Conservation (phyloP, 2,888 invertebrate genomes). For the Nymphalis urticae region DNA sequence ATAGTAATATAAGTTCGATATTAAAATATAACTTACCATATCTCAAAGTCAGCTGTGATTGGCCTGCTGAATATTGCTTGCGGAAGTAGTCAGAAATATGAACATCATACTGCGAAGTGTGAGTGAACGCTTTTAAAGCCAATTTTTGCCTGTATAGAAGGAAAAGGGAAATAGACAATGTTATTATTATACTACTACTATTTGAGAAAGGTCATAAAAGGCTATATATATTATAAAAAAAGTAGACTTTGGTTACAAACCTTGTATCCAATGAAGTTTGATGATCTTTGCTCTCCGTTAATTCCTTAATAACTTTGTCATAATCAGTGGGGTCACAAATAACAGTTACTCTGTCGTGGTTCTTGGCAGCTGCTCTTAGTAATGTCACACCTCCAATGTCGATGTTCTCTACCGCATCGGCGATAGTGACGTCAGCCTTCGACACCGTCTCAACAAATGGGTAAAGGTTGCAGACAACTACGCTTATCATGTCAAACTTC, state of each 20-base stretch:
- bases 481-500: slow-evolving; percentile 88
- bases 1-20: too few species aligned
- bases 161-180: slow-evolving; percentile 11
- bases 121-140: slow-evolving; percentile 96
- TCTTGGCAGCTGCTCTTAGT: slow-evolving; percentile 97
- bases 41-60: slow-evolving; percentile 91
- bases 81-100: slow-evolving; percentile 98
- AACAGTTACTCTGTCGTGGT: slow-evolving; percentile 96
- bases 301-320: slow-evolving; percentile 86
- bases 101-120: slow-evolving; percentile 96
- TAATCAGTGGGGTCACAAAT: slow-evolving; percentile 96
- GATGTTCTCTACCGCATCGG: slow-evolving; percentile 97
- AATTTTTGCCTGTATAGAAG: slow-evolving; percentile 84
- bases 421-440: slow-evolving; percentile 88
- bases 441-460: slow-evolving; percentile 95
- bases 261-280: slow-evolving; percentile 88
- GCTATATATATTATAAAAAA: background rate
- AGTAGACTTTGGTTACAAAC: slow-evolving; percentile 54
- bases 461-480: slow-evolving; percentile 98
- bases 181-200: too few species aligned
- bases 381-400: slow-evolving; percentile 98
- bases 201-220: too few species aligned
- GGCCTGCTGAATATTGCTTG: slow-evolving; percentile 89
- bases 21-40: slow-evolving; percentile 84
- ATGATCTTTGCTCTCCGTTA: slow-evolving; percentile 82